Evolutionary conservation across 2,113 vertebrate species (phyloP).

Genomic region (Osmerus mordax): DNA sequence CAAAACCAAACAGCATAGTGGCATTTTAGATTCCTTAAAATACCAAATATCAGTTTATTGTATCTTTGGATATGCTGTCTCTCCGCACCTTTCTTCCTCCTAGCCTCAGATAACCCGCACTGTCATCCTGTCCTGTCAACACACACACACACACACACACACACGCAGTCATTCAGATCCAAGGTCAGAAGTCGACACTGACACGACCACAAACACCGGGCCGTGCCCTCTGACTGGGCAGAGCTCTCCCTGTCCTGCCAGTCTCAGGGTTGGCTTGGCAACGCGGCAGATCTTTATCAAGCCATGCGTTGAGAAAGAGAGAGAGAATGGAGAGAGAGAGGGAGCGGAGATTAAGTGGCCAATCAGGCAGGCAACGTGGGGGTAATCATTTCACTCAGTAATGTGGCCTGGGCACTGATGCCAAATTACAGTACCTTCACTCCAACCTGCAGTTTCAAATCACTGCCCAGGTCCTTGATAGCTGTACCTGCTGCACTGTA

Average conservation of each 20-base stretch:
- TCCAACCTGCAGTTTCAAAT: slow-evolving; percentile 7
- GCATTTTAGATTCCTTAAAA: neutral
- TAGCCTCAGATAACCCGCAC: slow-evolving; percentile 39
- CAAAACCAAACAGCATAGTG: slow-evolving; percentile 20
- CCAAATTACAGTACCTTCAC: slow-evolving; percentile 31
- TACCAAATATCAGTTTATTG: neutral
- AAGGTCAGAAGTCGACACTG: slow-evolving; percentile 43
- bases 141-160: too few relatives aligned
- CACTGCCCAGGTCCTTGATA: neutral
- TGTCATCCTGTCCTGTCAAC: slow-evolving; percentile 35
- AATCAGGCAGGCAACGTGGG: slow-evolving; percentile 64
- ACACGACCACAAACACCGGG: slow-evolving; percentile 10
- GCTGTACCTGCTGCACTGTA: neutral
- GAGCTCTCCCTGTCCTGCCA: slow-evolving; percentile 4
- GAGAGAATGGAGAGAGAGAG: slow-evolving; percentile 9
- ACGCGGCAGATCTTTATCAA: slow-evolving; percentile 50
- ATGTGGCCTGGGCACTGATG: slow-evolving; percentile 37
- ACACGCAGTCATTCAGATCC: slow-evolving; percentile 18
- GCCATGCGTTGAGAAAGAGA: neutral
- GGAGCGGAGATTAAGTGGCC: slow-evolving; percentile 69
- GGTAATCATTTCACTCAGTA: slow-evolving; percentile 67
- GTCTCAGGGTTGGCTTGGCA: slow-evolving; percentile 56
- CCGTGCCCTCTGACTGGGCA: neutral
- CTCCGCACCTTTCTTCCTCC: neutral
- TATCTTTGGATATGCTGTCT: neutral